Evolutionary conservation across 2,888 invertebrate genomes (phyloP), one percentile per base, ranked within the genome.

Genomic region (Oscheius sp.): DNA sequence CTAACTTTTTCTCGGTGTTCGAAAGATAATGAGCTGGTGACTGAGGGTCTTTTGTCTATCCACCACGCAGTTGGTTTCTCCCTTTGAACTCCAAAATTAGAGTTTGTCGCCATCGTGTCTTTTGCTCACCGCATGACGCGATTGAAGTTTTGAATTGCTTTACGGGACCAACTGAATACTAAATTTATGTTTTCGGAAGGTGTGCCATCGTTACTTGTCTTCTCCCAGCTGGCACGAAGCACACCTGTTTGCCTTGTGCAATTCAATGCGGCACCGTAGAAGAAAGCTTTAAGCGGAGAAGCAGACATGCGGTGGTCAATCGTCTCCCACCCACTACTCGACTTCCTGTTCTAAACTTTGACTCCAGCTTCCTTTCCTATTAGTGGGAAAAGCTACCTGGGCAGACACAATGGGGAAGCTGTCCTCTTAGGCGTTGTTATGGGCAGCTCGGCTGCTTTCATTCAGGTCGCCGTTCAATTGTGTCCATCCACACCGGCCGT

Each of bases 21-120:
- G 35, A 35, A n/a, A 3, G 35, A 49, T 66, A 66, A 66, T 66
- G 52, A 52, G 66, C 49, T 27, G 66, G 52, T 35, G 13, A 52
- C 52, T 52, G 25, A 35, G n/a, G 16, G n/a, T n/a, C 27, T 45
- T 18, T 66, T 29, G 27, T 29, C 52, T 35, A 35, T 66, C 49
- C 49, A 23, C 25, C 66, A 35, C 49, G 52, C 66, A 66, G 49
- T 52, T 66, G 18, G 27, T 27, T 49, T 66, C 52, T 35, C 35
- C 18, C 66, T 27, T 49, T 46, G 49, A 66, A 52, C 66, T 45
- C 25, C 25, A 21, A 55, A 55, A 55, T 18, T 25, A 55, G 25
- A 25, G 3, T 55, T 49, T 49, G 49, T 45, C 35, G 35, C 35
- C 35, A 35, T 35, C 35, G 9, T 35, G 35, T 35, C 35, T 35